Evolutionary conservation across 2,888 invertebrate genomes (phyloP), one percentile per base, ranked within the genome.

Genomic region (Esperia sulphurella): DNA sequence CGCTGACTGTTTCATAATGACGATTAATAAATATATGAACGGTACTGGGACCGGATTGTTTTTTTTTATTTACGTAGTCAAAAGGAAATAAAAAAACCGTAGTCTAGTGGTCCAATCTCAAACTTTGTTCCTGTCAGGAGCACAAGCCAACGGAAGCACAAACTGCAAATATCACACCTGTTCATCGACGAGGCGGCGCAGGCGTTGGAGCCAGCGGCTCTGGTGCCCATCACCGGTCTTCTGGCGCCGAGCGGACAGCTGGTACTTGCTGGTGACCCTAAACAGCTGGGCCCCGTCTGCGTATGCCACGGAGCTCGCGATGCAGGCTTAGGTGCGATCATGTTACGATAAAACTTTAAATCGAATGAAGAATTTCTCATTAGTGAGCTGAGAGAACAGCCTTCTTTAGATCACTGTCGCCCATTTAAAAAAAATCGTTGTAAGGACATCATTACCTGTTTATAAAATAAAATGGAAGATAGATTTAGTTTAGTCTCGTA

Each of bases 171-270:
- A 78, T 94, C 95, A 0, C 98, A 98, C 75, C 91, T 96, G 13
- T 91, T 98, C 60, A 91, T 98, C 43, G 98, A 98, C 75, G 98
- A 98, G 86, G 96, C 97, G 12, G 97, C 97, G 0, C 97, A 97
- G 77, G 94, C 96, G 9, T 93, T 93, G 0, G 98, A 98, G 80
- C 95, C 98, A 0, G 51, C 62, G 14, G 51, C 72, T 10, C 62
- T 81, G 50, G 92, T 96, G 56, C 94, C 97, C 0, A 71, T 95
- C 8, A 84, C 91, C 4, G 90, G 93, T 48, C 75, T 93, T 9
- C 88, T 92, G 55, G 71, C 82, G 9, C 66, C 71, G 6, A 61
- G 64, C 1, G 92, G 93, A 0, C 93, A 93, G 62, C 90, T 93
- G 0, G 79, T 95, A 52, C 82, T 95, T 37, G 93, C 94, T 41